Base-by-base conservation (phyloP, 1,140 invertebrate species). In the Holotrichia oblita region DNA sequence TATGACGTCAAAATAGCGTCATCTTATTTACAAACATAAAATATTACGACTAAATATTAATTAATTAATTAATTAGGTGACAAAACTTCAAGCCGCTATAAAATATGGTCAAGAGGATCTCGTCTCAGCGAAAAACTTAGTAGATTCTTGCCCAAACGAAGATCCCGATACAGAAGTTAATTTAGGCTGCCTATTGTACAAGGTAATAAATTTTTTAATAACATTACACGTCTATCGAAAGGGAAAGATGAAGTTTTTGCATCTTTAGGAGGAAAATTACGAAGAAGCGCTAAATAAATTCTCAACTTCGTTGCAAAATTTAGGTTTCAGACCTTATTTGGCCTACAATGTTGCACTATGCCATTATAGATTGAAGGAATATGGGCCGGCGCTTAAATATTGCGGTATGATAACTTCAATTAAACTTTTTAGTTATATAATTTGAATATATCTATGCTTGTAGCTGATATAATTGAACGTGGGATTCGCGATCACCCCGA, bases 401-500 rank as follows among this genome's bases (percentile, higher is more conserved):
- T 95, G 96, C 78, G 92, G 92, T 93, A n/a, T 83, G 61, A 8
- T 14, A 17, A 22, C 1, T 6, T 64, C 9, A n/a, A n/a, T 10
- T 73, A 17, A 40, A 14, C 12, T 41, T 73, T 41, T 14, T 76
- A 27, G 6, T 55, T 24, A 42, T 76, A 24, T 27, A 14, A 0
- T 59, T 0, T 59, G 44, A 55, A n/a, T n/a, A n/a, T n/a, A n/a
- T 12, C 14, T 40, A 22, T 34, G 12, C 14, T 69, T 82, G 2
- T 83, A 91, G 97, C 95, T 78, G 95, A 98, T 85, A 99, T 99
- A 78, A 98, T 99, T 82, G 97, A 99, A 87, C 91, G 93, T 84
- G 98, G 98, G 14, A 98, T 99, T 80, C 89, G 95, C 79, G 97
- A 99, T 88, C 97, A 99, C 89, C 98, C 98, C 17, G 98, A 99